Base-by-base conservation (phyloP, 2,888 invertebrate species). In the Rotaria magnacalcarata region DNA sequence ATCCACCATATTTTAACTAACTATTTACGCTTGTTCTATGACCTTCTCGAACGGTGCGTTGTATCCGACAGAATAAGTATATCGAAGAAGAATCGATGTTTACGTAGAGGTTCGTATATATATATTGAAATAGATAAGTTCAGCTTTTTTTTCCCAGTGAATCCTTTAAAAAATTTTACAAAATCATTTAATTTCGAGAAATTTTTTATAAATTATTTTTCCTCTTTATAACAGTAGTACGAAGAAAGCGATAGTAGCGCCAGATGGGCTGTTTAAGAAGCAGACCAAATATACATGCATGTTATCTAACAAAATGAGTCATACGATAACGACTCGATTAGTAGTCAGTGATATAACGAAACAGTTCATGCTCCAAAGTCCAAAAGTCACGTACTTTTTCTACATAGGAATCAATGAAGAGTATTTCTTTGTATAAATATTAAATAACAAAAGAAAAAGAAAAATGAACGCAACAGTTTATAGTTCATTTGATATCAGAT, bases 1-100 rank as follows among this genome's bases (percentile, higher is more conserved):
- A 27, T 27, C 67, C 67, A 67, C 67, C 67, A 67, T 67, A 67
- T 67, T 67, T 67, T 67, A 67, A 67, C 67, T 67, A 34, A 19
- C 67, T 67, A 67, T 34, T 67, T 41, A 14, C 14, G 67, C 5
- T 67, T 19, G 67, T 67, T 67, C 67, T 67, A 34, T 5, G 19
- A 14, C 67, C 67, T 67, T 67, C 67, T 67, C 67, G 67, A 34
- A 67, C 67, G 67, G 34, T 67, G 67, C 16, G 34, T 2, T 67
- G 34, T 67, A 34, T 67, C 67, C 67, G 67, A 67, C 67, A 67
- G 67, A 67, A 67, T 67, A 67, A 34, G 34, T 34, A 34, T 14
- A 14, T 34, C 19, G 34, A 67, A 4, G 41, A 67, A 41, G 67
- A 41, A 34, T 67, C 34, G 34, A 27, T 0, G 34, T 34, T 67